Evolutionary conservation across 2,113 vertebrate species (phyloP), one percentile per base, ranked within the genome.

Genomic region (Silurus asotus): DNA sequence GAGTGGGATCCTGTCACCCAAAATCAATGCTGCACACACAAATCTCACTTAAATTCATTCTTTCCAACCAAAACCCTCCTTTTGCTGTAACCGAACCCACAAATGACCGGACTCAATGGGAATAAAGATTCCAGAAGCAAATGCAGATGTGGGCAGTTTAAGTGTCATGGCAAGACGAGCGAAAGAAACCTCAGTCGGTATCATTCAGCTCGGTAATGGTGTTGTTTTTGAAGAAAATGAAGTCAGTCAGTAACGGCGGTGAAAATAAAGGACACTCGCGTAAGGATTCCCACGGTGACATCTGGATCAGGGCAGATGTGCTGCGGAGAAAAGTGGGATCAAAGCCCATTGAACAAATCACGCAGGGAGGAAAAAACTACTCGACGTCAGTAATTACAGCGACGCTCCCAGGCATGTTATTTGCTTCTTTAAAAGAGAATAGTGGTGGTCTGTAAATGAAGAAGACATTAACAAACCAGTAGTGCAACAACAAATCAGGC

Each of bases 51-150:
- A 48, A 45, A 6, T 61, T 75, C 53, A 84, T 75, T 49, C 19
- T 75, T 84, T 84, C 53, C 67, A 59, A 49, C 82, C 56, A n/a
- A 75, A 48, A 13, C 56, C 19, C 61, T 49, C 61, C 28, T 61
- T 75, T 74, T 75, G 69, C 55, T 84, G 69, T 49, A 75, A 84
- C 82, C 82, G 62, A 84, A 84, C 55, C 82, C 69, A 84, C 37
- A 59, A 84, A 84, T 75, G 19, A 59, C 3, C 49, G 69, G 28
- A 37, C 53, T 84, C 53, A 25, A 58, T 17, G 15, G 10, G 55
- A 53, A 23, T 59, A 59, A 84, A 75, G 20, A 74, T 9, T 59
- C 11, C 37, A 61, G 17, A 58, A 84, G 67, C 56, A 25, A 74
- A 59, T 84, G 67, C 82, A 84, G 69, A 72, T 74, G 82, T 59